phyloP scores from a whole-genome alignment of 1,140 invertebrate species.

The Epicauta chinensis region DNA sequence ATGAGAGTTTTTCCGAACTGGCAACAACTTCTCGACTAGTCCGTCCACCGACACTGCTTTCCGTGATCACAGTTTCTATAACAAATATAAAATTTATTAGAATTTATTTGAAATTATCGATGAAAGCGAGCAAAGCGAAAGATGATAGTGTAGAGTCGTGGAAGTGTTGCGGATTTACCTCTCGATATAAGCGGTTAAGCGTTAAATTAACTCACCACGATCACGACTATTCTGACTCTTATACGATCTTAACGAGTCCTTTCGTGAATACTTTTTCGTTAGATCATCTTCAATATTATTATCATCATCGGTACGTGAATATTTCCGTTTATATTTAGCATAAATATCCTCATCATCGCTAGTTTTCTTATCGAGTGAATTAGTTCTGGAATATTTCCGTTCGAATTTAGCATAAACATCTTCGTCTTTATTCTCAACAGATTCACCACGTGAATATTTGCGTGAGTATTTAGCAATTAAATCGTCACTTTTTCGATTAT shows the following conservation, averaged over 20 bases:
- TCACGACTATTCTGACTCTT: neutral
- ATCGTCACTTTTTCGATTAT: neutral
- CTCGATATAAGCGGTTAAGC: slow-evolving; percentile 6
- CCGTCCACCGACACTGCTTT: neutral
- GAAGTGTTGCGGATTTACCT: slow-evolving; percentile 2
- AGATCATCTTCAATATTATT: slow-evolving; percentile 28
- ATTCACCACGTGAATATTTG: slow-evolving; percentile 30
- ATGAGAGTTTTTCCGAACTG: slow-evolving; percentile 2
- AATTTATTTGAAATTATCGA: no score
- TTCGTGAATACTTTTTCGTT: slow-evolving; percentile 30
- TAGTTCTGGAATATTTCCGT: slow-evolving; percentile 21
- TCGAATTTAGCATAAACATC: slow-evolving; percentile 52
- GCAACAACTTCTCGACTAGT: neutral
- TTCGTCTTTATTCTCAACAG: slow-evolving; percentile 39
- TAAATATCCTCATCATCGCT: slow-evolving; percentile 31
- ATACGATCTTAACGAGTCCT: slow-evolving; percentile 5
- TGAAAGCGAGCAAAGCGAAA: no score
- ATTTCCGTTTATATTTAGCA: slow-evolving; percentile 35
- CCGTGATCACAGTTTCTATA: slow-evolving; percentile 8
- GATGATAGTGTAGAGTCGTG: neutral
- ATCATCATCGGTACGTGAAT: slow-evolving; percentile 26
- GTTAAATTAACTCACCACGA: slow-evolving; percentile 13
- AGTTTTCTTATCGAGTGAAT: slow-evolving; percentile 30
- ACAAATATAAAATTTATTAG: neutral
- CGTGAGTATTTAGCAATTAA: neutral